Evolutionary conservation across 2,888 invertebrate genomes (phyloP).

Genomic region (Notodonta ziczac): DNA sequence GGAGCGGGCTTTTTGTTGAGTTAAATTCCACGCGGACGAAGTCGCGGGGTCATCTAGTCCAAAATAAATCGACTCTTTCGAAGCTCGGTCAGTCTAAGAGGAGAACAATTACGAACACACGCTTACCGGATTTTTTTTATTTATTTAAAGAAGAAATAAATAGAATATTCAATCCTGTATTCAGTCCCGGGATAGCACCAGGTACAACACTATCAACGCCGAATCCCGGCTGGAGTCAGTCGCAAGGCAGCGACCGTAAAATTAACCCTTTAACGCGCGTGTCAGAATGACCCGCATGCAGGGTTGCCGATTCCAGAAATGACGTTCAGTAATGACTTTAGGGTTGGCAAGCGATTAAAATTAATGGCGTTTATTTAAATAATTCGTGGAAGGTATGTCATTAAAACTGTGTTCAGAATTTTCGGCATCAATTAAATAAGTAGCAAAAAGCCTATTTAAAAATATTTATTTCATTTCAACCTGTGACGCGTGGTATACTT

Average conservation of each 20-base stretch:
- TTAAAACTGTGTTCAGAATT: neutral
- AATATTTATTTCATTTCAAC: no score
- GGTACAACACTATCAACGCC: conserved; percentile 30
- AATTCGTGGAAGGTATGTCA: conserved; percentile 5
- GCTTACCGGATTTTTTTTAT: no score
- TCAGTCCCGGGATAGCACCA: neutral
- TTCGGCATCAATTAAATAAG: neutral
- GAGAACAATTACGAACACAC: no score
- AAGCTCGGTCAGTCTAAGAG: no score
- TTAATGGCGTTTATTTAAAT: conserved; percentile 21
- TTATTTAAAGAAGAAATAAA: no score
- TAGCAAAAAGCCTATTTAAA: no score
- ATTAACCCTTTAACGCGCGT: conserved; percentile 67
- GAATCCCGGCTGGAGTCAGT: conserved; percentile 32
- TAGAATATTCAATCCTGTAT: no score
- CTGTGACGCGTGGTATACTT: no score
- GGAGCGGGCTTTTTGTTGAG: no score
- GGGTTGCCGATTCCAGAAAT: conserved; percentile 38
- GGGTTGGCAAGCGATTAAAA: conserved; percentile 28
- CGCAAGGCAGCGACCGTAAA: conserved; percentile 60
- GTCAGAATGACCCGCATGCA: conserved; percentile 50
- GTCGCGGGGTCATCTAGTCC: no score
- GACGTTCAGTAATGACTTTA: conserved; percentile 38
- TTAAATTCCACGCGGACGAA: no score
- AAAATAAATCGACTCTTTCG: no score